phyloP scores from a whole-genome alignment of 1,140 invertebrate species.

The Ganaspis sp. region DNA sequence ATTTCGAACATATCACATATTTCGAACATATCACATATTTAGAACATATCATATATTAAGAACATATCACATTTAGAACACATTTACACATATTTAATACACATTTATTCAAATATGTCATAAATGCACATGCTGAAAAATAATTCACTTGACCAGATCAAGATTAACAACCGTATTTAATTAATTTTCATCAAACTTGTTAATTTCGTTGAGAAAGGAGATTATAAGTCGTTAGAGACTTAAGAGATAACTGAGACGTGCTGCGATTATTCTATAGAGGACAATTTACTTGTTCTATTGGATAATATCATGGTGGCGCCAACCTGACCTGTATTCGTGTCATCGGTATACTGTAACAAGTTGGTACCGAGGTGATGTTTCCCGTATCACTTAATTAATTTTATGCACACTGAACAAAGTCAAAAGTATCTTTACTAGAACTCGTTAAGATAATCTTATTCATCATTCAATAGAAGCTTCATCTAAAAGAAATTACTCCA shows the following conservation, averaged over 20 bases:
- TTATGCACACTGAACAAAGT: neutral
- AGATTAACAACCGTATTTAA: neutral
- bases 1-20: too few relatives aligned
- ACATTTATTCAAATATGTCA: too few relatives aligned
- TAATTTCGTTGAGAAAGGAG: slow-evolving; percentile 32
- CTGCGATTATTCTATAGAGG: slow-evolving; percentile 61
- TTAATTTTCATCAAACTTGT: neutral
- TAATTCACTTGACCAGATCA: neutral
- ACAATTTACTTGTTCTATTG: slow-evolving; percentile 63
- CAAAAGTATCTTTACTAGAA: neutral
- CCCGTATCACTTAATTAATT: slow-evolving; percentile 3
- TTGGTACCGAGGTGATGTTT: neutral
- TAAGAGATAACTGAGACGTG: slow-evolving; percentile 32
- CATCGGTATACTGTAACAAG: slow-evolving; percentile 14
- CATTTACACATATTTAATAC: too few relatives aligned
- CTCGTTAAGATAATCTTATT: neutral
- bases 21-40: too few relatives aligned
- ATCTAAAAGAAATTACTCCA: neutral
- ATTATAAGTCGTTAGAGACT: slow-evolving; percentile 35
- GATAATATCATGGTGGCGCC: slow-evolving; percentile 62
- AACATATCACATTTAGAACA: too few relatives aligned
- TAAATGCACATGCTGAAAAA: neutral
- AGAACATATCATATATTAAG: too few relatives aligned
- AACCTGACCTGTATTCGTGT: slow-evolving; percentile 45
- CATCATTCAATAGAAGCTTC: neutral